Conservation (phyloP, 2,113 vertebrate species). For the Scolopax mira region DNA sequence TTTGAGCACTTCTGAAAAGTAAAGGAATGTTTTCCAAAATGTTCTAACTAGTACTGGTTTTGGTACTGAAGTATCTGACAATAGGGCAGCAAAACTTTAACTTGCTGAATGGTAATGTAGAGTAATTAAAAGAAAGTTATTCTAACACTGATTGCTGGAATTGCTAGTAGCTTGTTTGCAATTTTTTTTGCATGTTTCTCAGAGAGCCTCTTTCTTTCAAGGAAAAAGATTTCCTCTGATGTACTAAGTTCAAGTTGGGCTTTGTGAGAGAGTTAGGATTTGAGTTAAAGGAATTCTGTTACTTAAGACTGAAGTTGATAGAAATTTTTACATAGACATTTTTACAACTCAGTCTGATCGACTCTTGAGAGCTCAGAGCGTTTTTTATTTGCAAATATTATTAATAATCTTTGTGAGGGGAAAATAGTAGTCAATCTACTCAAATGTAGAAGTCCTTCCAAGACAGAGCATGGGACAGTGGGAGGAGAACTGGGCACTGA, state of each 20-base stretch:
- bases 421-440: neutral
- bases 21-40: neutral
- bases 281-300: neutral
- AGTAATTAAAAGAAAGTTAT: neutral
- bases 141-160: neutral
- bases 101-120: neutral
- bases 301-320: neutral
- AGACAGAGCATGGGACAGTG: neutral
- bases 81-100: neutral
- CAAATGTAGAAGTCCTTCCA: neutral
- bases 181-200: neutral
- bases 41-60: neutral
- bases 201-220: neutral
- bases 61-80: neutral
- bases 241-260: neutral
- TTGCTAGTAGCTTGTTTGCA: neutral
- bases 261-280: neutral
- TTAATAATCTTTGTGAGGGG: neutral
- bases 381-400: neutral
- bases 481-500: neutral
- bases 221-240: neutral
- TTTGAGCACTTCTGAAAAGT: neutral
- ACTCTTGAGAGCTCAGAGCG: neutral
- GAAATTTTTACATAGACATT: too few species aligned
- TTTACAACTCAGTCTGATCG: neutral